Evolutionary conservation across 2,888 invertebrate genomes (phyloP).

Genomic region (Lochmaea crataegi): DNA sequence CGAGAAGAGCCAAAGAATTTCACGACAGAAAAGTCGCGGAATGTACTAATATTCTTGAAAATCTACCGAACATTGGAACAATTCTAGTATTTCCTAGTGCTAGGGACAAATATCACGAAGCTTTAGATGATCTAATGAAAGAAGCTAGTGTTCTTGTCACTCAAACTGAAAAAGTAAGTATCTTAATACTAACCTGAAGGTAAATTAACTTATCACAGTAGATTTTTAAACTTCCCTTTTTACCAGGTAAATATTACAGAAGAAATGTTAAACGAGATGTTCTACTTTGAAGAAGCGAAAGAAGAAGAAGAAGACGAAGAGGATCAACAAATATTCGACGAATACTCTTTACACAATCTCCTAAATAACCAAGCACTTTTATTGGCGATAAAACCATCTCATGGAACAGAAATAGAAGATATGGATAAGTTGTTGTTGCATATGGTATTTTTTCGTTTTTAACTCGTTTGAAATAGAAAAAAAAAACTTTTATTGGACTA

Average conservation of each 20-base stretch:
- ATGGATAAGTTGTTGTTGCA: conserved; percentile 6
- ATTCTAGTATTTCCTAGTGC: conserved; percentile 67
- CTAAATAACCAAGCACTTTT: conserved; percentile 42
- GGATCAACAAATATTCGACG: conserved; percentile 40
- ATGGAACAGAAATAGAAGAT: conserved; percentile 28
- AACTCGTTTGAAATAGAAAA: conserved; percentile 12
- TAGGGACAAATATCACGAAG: conserved; percentile 52
- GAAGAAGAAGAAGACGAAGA: conserved; percentile 35
- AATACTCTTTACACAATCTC: conserved; percentile 29
- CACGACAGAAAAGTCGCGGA: conserved; percentile 67
- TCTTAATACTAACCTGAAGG: not conserved
- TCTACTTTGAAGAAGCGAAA: conserved; percentile 54
- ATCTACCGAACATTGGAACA: conserved; percentile 67
- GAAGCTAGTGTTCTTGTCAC: conserved; percentile 54
- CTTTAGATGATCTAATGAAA: conserved; percentile 51
- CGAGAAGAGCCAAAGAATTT: conserved; percentile 66
- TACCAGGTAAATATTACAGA: conserved; percentile 51
- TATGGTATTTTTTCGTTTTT: conserved; percentile 12
- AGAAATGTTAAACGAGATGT: conserved; percentile 57
- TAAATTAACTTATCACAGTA: too few relatives aligned
- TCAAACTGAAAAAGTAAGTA: conserved; percentile 55
- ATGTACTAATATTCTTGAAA: conserved; percentile 67
- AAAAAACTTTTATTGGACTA: conserved; percentile 30
- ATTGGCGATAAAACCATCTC: conserved; percentile 46
- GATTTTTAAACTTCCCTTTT: not conserved